These are phyloP conservation scores for Gymnarchus niloticus DNA, from an alignment of 2,113 vertebrate genomes.

Conservation along the genomic window DNA sequence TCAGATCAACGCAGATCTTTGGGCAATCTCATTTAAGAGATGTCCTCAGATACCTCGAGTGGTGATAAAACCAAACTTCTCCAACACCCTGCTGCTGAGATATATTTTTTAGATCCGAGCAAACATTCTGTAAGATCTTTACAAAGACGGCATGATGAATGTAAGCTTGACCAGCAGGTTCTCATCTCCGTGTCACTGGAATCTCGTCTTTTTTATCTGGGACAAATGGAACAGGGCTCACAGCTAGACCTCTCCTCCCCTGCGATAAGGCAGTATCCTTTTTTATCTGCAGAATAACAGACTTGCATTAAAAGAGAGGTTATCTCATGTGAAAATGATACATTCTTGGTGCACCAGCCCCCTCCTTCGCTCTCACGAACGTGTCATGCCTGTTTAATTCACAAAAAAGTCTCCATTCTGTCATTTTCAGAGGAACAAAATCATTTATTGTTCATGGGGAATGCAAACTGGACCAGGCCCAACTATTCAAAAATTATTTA, in stretches of 20 bases:
- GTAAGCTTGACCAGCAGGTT: not conserved
- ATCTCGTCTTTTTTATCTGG: not conserved
- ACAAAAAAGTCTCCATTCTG: not conserved
- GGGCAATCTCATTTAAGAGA: not conserved
- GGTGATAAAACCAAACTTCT: not conserved
- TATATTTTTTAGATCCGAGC: not conserved
- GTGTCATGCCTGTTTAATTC: not conserved
- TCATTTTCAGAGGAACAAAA: not conserved
- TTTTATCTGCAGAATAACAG: not conserved
- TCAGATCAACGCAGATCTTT: not conserved
- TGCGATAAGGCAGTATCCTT: not conserved
- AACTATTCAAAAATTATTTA: not conserved
- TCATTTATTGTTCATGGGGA: not conserved
- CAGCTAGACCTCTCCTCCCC: not conserved
- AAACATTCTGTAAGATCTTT: not conserved
- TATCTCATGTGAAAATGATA: not conserved
- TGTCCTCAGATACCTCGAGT: not conserved
- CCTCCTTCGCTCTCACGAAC: not conserved
- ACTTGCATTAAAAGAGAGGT: not conserved
- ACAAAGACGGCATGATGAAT: not conserved
- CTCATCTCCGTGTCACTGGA: not conserved
- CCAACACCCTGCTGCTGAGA: not conserved
- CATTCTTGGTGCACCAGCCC: not conserved
- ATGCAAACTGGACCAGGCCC: not conserved
- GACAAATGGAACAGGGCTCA: conserved; percentile 9